Base-by-base conservation (phyloP, 2,113 vertebrate species). In the Xenopus borealis region DNA sequence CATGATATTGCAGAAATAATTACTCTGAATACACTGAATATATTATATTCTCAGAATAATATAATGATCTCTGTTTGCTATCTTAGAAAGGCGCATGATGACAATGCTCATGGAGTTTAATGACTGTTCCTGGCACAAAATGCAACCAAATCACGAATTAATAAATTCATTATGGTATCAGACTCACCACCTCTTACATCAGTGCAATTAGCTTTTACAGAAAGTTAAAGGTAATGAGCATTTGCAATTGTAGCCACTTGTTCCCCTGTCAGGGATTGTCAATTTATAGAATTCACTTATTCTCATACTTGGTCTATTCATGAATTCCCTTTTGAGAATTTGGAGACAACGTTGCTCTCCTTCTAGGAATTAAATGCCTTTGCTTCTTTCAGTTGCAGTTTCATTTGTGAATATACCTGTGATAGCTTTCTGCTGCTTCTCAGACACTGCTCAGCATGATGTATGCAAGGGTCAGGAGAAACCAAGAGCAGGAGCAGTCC, bases 231-330 rank as follows among this genome's bases (percentile, higher is more conserved):
- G 59, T 19, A 77, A 57, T 57, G 18, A 47, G 70, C 61, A 70
- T 70, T n/a, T 70, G 13, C 57, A 77, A 64, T 77, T 64, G 74
- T 62, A 53, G 53, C 18, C 74, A 77, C 67, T 55, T 67, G 66
- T 57, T 64, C 44, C 61, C 58, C 67, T 59, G 19, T 77, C 16
- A 69, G 59, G 67, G 45, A 70, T 12, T 69, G 46, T 64, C 66
- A 62, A 19, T 23, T 12, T 30, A 65, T 44, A 66, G 50, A 55
- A 52, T 52, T 4, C 19, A 55, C 30, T 68, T 70, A 10, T 62
- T 75, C 58, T 69, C 45, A 40, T 69, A 69, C 66, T 75, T 75
- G 62, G 73, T 69, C 66, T 69, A 23, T 63, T 47, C 50, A 45
- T 70, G 50, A 69, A 62, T 19, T 20, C 46, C 58, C 74, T 27